Percentiles rank a stretch among this genome's conserved stretches.
Evolutionary conservation across 1,140 invertebrate genomes (phyloP).

Genomic region (Euborellia annulipes): DNA sequence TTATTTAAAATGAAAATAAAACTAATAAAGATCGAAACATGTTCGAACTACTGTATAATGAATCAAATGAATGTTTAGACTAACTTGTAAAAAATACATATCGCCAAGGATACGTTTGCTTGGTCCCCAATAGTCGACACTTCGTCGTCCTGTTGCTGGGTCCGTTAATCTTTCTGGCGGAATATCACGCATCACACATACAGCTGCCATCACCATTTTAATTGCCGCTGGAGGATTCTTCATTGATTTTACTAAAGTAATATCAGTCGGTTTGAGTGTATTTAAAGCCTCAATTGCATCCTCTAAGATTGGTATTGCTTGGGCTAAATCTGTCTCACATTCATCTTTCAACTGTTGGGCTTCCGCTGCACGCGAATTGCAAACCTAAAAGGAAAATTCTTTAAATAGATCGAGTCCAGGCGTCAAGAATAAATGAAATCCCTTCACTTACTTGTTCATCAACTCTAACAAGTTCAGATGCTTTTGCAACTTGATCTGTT

Average conservation of each 20-base stretch:
- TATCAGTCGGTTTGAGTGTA: constrained; percentile 85
- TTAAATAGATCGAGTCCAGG: no score
- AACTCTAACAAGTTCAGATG: constrained; percentile 63
- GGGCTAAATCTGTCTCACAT: constrained; percentile 79
- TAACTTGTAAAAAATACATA: constrained; percentile 73
- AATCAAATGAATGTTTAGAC: no score
- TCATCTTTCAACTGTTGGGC: constrained; percentile 70
- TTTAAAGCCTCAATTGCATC: constrained; percentile 66
- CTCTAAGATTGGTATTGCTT: constrained; percentile 76
- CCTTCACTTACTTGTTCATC: constrained; percentile 90
- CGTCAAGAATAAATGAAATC: no score
- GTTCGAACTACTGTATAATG: no score
- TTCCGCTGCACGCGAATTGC: constrained; percentile 69
- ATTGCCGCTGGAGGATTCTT: constrained; percentile 92
- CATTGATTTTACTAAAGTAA: constrained; percentile 92
- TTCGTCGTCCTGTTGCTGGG: constrained; percentile 53
- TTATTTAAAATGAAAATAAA: no score
- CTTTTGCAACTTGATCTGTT: constrained; percentile 68
- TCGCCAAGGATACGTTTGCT: constrained; percentile 81
- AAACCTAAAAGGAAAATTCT: no score
- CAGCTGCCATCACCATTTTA: constrained; percentile 86
- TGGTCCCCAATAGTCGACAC: constrained; percentile 81
- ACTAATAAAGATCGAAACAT: no score
- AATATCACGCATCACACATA: constrained; percentile 80
- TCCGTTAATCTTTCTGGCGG: constrained; percentile 70